Evolutionary conservation across 2,888 invertebrate genomes (phyloP).

Genomic region (Acrobasis repandana): DNA sequence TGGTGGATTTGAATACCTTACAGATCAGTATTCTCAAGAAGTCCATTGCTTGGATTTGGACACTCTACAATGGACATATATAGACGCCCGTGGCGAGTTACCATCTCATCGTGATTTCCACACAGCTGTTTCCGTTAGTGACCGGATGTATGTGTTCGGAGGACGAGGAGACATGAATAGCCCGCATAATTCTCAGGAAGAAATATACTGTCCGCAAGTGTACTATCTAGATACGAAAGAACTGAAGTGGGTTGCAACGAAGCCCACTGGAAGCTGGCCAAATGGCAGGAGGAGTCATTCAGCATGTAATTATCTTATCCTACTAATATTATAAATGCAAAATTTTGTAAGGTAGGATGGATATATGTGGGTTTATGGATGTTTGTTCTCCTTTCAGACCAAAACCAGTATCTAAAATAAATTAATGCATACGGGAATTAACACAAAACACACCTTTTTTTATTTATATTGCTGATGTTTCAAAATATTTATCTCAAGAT

Average conservation of each 20-base stretch:
- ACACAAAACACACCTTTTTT: too few species aligned
- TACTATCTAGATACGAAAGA: slow-evolving; percentile 88
- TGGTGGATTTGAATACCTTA: slow-evolving; percentile 94
- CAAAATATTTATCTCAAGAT: too few species aligned
- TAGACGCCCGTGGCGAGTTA: slow-evolving; percentile 84
- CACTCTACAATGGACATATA: slow-evolving; percentile 87
- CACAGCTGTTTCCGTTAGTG: slow-evolving; percentile 89
- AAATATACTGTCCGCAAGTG: slow-evolving; percentile 90
- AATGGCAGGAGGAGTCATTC: slow-evolving; percentile 94
- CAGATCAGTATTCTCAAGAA: slow-evolving; percentile 90
- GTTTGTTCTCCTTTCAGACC: neutral
- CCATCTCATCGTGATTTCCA: slow-evolving; percentile 94
- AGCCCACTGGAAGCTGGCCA: slow-evolving; percentile 86
- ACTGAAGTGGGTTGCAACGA: slow-evolving; percentile 86
- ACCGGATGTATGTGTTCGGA: slow-evolving; percentile 94
- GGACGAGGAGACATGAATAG: slow-evolving; percentile 90
- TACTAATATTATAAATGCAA: too few species aligned
- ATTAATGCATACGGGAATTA: too few species aligned
- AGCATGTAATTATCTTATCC: slow-evolving; percentile 86
- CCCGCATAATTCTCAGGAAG: slow-evolving; percentile 81
- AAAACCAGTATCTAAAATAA: too few species aligned
- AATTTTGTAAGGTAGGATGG: too few species aligned
- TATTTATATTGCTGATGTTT: too few species aligned
- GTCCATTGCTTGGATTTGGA: slow-evolving; percentile 89
- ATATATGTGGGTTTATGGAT: neutral